phyloP scores from a whole-genome alignment of 1,140 invertebrate genomes.

The Bombus ignitus region DNA sequence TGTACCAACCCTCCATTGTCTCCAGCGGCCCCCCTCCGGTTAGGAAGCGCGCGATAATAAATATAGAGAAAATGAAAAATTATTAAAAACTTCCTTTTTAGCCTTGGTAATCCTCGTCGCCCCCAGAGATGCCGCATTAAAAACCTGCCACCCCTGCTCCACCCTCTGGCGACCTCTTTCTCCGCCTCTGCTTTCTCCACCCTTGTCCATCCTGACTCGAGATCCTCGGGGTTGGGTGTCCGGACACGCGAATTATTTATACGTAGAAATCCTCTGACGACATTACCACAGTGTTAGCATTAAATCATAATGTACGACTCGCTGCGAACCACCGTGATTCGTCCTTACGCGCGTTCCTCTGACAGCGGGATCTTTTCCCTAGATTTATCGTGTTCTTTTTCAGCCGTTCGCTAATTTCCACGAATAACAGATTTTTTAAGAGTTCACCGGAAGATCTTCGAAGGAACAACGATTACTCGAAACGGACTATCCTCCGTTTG shows the following conservation, averaged over 20 bases:
- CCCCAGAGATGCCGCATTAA: constrained; percentile 82
- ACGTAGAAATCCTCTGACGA: constrained; percentile 82
- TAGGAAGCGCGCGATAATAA: constrained; percentile 83
- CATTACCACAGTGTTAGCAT: constrained; percentile 83
- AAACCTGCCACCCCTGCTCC: constrained; percentile 68
- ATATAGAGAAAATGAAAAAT: constrained; percentile 84
- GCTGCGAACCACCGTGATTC: constrained; percentile 78
- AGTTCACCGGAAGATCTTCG: not conserved
- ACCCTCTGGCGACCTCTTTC: constrained; percentile 58
- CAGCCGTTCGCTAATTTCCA: not conserved
- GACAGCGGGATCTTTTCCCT: constrained; percentile 48
- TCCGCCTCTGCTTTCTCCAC: constrained; percentile 57
- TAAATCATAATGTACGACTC: constrained; percentile 83
- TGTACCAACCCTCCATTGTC: constrained; percentile 78
- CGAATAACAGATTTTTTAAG: not conserved
- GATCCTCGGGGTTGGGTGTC: constrained; percentile 80
- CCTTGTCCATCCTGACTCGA: constrained; percentile 68
- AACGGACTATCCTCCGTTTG: not conserved
- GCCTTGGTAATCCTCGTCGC: constrained; percentile 82
- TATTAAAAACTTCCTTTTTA: constrained; percentile 84
- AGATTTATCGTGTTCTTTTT: not conserved
- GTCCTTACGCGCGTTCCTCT: constrained; percentile 72
- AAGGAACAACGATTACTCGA: not conserved
- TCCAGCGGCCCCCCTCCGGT: constrained; percentile 75
- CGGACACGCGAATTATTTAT: constrained; percentile 83